Percentiles rank a stretch among this genome's conserved stretches.
phyloP scores from a whole-genome alignment of 2,797 vertebrate species.

The Sebastes itinus region DNA sequence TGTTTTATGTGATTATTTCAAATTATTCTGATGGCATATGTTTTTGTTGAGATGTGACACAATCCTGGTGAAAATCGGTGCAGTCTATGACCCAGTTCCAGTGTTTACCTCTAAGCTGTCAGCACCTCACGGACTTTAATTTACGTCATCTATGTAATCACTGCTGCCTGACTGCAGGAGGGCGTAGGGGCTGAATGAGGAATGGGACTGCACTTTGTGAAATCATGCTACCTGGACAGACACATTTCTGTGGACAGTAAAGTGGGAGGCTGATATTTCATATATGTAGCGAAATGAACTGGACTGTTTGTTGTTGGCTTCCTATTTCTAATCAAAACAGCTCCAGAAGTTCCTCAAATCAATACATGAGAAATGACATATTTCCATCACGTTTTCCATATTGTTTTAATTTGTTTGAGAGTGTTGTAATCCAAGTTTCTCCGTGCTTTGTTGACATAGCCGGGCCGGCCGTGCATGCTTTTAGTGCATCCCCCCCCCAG shows the following conservation, averaged over 20 bases:
- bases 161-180: neutral
- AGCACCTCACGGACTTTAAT: neutral
- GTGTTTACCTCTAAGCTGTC: neutral
- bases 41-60: neutral
- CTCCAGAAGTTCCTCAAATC: neutral
- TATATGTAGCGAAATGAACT: neutral
- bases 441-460: too few species aligned
- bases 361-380: neutral
- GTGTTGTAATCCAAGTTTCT: too few species aligned
- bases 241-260: neutral
- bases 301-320: neutral
- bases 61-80: neutral
- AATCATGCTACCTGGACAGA: neutral
- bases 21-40: neutral
- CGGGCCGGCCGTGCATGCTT: too few species aligned
- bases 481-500: too few species aligned
- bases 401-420: neutral
- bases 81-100: neutral
- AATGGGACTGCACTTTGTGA: neutral
- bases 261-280: neutral
- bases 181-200: rapidly evolving
- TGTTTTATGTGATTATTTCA: neutral
- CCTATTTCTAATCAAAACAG: neutral
- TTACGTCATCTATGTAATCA: neutral
- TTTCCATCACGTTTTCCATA: neutral